Evolutionary conservation across 1,140 invertebrate genomes (phyloP), one percentile per base, ranked within the genome.

Genomic region (Drosophila lowei): DNA sequence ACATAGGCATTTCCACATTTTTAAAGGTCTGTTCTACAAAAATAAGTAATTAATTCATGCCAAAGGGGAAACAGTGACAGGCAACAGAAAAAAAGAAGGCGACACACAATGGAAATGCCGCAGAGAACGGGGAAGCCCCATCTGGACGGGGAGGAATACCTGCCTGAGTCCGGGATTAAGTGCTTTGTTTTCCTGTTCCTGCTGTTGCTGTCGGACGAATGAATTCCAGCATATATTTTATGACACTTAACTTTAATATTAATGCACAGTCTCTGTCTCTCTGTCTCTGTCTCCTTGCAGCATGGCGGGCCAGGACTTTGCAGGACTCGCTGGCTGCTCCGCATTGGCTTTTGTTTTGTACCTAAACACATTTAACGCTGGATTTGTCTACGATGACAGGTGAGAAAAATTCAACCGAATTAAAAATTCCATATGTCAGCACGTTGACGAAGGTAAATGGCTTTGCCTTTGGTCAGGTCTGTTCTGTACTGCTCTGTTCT

Each of bases 351-450:
- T 96, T 91, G 92, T 96, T 71, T 93, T 98, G 64, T 97, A 97
- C 92, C 95, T 96, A 92, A 97, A 97, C 92, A 97, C 97, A 23
- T 92, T 98, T 77, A 94, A 96, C 83, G 97, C 96, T 58, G 96
- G 96, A 89, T 98, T 98, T 93, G 97, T 97, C 77, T 98, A 98
- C 92, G 97, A 98, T 93, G 97, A 98, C 94, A 96, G 96, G 97
- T 88, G 79, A 84, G 80, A 76, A 63, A 78, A 81, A 75, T 86
- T 66, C 74, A 63, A 78, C 43, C 65, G 81, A 78, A 88, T 88
- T 88, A 89, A 89, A 88, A 93, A 94, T 88, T 88, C 84, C 83
- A 88, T 88, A 88, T 88, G 83, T 88, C 83, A 88, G 72, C 79
- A 79, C 67, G 60, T 88, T 88, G 83, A 88, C 84, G 83, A 88